Conservation (phyloP, 2,888 invertebrate genomes). For the Xestia rhomboidea region DNA sequence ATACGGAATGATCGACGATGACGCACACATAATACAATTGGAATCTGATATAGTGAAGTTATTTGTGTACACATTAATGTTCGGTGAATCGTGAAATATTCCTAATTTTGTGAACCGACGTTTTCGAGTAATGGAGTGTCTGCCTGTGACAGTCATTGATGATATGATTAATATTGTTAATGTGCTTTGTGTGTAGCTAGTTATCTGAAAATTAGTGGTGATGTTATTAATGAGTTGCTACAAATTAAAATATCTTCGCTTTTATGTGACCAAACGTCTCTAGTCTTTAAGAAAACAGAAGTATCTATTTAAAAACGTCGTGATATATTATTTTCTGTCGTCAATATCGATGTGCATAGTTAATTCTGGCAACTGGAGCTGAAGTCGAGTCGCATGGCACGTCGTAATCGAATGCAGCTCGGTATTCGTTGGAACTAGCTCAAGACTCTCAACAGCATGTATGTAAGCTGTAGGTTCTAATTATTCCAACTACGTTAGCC, state of each 20-base stretch:
- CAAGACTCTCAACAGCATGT: constrained; percentile 59
- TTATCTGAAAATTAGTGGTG: constrained; percentile 14
- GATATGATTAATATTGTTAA: constrained; percentile 54
- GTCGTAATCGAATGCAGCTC: constrained; percentile 56
- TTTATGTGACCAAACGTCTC: neutral
- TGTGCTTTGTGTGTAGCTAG: constrained; percentile 47
- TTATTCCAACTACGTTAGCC: constrained; percentile 62
- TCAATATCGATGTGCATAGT: constrained; percentile 38
- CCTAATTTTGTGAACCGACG: constrained; percentile 53
- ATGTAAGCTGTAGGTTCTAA: constrained; percentile 64
- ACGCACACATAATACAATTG: constrained; percentile 64
- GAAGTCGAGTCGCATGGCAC: constrained; percentile 40
- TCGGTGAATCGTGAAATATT: constrained; percentile 59
- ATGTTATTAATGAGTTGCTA: constrained; percentile 13
- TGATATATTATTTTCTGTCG: constrained; percentile 1
- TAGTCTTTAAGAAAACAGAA: neutral
- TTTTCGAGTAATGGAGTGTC: constrained; percentile 54
- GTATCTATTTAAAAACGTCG: neutral
- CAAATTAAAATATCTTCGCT: constrained; percentile 17
- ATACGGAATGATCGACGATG: constrained; percentile 69
- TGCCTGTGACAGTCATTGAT: constrained; percentile 56
- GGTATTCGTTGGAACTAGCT: constrained; percentile 59
- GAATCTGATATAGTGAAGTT: constrained; percentile 67
- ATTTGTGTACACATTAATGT: constrained; percentile 68
- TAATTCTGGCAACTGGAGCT: constrained; percentile 41